These are phyloP conservation scores for Arctia plantaginis DNA, from an alignment of 2,888 invertebrate species.

Conservation along the genomic window DNA sequence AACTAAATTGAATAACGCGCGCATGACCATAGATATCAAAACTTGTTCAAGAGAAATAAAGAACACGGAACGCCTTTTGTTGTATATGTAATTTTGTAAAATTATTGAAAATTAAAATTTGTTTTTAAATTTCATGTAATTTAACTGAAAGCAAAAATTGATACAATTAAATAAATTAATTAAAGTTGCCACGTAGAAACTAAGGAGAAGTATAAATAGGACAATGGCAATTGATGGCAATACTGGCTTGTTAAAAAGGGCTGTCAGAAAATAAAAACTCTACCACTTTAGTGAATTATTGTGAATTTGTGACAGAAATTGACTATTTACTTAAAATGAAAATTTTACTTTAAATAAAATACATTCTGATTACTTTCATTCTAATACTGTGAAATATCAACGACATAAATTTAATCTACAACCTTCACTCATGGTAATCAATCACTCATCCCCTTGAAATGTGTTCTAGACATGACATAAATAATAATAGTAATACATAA, in stretches of 20 bases:
- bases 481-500: no score
- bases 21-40: conserved; percentile 54
- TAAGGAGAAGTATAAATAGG: not conserved
- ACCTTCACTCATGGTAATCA: no score
- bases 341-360: not conserved
- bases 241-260: conserved; percentile 9
- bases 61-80: not conserved
- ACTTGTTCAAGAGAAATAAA: not conserved
- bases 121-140: not conserved
- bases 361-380: not conserved
- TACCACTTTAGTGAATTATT: conserved; percentile 17
- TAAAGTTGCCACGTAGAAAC: not conserved
- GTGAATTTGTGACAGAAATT: not conserved
- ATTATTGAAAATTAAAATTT: not conserved
- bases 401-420: no score
- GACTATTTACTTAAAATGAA: not conserved
- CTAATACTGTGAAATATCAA: not conserved
- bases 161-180: not conserved
- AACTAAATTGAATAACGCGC: conserved; percentile 82
- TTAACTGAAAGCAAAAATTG: not conserved
- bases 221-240: conserved; percentile 40
- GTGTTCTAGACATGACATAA: no score
- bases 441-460: no score
- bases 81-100: not conserved
- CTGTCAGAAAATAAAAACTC: conserved; percentile 17